These are phyloP conservation scores for Dermatophagoides farinae DNA, from an alignment of 1,140 invertebrate species.

Conservation along the genomic window DNA sequence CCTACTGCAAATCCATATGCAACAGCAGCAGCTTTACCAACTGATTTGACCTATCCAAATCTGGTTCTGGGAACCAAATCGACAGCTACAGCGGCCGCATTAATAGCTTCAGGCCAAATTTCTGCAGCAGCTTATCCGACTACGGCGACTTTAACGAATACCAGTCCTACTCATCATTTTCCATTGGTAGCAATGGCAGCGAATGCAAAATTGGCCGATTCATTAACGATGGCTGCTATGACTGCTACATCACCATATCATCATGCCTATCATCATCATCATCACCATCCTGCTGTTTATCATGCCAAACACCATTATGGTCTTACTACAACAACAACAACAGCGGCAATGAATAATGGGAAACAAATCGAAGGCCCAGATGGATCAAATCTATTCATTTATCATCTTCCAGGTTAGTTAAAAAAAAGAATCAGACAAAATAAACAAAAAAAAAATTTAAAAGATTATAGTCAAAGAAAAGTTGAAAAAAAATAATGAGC, in stretches of 20 bases:
- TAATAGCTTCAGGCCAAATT: neutral
- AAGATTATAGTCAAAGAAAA: too few species aligned
- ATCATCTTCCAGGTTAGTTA: slow-evolving; percentile 18
- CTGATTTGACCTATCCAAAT: neutral
- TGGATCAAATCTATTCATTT: slow-evolving; percentile 19
- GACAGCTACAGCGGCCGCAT: neutral
- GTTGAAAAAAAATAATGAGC: too few species aligned
- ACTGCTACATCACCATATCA: neutral
- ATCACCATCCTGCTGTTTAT: neutral
- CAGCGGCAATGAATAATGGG: neutral
- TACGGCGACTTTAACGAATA: too few species aligned
- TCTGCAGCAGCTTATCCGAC: neutral
- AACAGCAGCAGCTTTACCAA: neutral
- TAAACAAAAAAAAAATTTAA: neutral
- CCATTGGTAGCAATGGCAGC: too few species aligned
- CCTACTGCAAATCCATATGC: neutral
- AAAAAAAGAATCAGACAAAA: too few species aligned
- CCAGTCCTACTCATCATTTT: too few species aligned
- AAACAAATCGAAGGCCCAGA: slow-evolving; percentile 20
- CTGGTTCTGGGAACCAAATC: neutral
- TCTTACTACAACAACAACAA: neutral
- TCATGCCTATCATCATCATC: neutral
- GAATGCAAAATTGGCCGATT: too few species aligned
- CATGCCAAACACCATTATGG: neutral
- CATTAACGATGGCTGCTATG: neutral